These are phyloP conservation scores for Drosophila truncata DNA, from an alignment of 1,140 invertebrate species.

Conservation along the genomic window DNA sequence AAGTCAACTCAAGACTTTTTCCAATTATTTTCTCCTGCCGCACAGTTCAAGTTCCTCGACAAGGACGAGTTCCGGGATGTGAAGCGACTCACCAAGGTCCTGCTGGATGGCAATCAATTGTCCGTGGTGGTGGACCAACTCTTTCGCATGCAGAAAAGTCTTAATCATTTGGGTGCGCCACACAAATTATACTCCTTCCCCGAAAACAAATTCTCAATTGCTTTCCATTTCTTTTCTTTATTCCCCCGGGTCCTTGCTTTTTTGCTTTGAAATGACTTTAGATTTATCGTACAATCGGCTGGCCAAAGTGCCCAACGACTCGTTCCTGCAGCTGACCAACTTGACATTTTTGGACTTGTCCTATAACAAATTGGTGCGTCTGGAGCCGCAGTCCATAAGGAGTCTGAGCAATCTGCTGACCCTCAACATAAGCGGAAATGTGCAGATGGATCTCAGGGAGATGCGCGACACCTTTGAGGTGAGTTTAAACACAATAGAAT, in stretches of 20 bases:
- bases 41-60: conserved; percentile 90
- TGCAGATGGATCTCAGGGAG: conserved; percentile 82
- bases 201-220: conserved; percentile 29
- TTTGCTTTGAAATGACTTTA: conserved; percentile 38
- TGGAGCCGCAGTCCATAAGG: conserved; percentile 88
- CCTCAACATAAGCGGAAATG: conserved; percentile 90
- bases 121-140: conserved; percentile 91
- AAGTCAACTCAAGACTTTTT: conserved; percentile 27
- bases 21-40: conserved; percentile 62
- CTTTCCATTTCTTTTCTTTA: conserved; percentile 17
- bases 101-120: conserved; percentile 91
- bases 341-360: conserved; percentile 90
- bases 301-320: conserved; percentile 89
- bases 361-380: conserved; percentile 90
- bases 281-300: conserved; percentile 90
- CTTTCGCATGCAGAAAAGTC: conserved; percentile 89
- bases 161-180: conserved; percentile 85
- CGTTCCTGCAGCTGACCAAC: conserved; percentile 89
- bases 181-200: conserved; percentile 41
- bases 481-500: conserved; percentile 26
- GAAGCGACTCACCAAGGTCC: conserved; percentile 88
- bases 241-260: background rate
- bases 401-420: conserved; percentile 80
- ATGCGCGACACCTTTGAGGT: conserved; percentile 85
- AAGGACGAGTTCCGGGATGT: conserved; percentile 91